Percentiles rank a stretch among this genome's conserved stretches.
phyloP scores from a whole-genome alignment of 2,888 invertebrate genomes.

The Drosophila leonis region DNA sequence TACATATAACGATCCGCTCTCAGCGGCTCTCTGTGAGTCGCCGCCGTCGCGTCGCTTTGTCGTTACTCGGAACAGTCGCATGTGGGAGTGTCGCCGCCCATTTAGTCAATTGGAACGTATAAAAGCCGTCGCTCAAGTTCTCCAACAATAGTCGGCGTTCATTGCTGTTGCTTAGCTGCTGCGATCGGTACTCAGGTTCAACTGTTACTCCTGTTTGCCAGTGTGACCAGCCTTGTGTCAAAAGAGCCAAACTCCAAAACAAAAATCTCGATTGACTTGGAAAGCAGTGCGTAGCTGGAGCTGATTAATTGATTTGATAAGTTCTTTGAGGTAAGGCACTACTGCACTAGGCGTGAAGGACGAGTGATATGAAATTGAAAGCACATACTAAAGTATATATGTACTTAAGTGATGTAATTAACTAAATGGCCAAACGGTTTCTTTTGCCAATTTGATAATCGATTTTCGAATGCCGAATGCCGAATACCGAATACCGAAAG shows the following conservation, averaged over 20 bases:
- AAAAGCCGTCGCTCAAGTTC: constrained; percentile 52
- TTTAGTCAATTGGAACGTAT: constrained; percentile 46
- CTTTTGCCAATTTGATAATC: constrained; percentile 39
- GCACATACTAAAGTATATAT: constrained; percentile 18
- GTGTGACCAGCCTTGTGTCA: constrained; percentile 34
- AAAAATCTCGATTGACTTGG: constrained; percentile 28
- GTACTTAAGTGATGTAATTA: constrained; percentile 56
- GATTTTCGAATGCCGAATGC: constrained; percentile 44
- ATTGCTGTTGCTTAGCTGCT: constrained; percentile 55
- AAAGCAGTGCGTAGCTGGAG: constrained; percentile 59
- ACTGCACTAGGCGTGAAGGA: not conserved
- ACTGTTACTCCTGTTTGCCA: constrained; percentile 29
- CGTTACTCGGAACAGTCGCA: constrained; percentile 24
- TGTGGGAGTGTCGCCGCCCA: constrained; percentile 61
- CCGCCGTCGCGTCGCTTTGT: constrained; percentile 6
- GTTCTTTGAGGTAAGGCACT: constrained; percentile 46
- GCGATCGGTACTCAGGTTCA: constrained; percentile 46
- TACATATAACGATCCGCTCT: constrained; percentile 19
- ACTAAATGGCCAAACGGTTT: constrained; percentile 37
- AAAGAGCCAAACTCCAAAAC: constrained; percentile 17
- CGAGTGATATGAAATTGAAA: constrained; percentile 18
- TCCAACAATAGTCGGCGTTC: constrained; percentile 60
- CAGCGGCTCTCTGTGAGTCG: constrained; percentile 18
- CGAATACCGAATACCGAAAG: constrained; percentile 45
- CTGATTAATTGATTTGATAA: constrained; percentile 34